phyloP scores from a whole-genome alignment of 2,888 invertebrate genomes.

The Cerastoderma edule region DNA sequence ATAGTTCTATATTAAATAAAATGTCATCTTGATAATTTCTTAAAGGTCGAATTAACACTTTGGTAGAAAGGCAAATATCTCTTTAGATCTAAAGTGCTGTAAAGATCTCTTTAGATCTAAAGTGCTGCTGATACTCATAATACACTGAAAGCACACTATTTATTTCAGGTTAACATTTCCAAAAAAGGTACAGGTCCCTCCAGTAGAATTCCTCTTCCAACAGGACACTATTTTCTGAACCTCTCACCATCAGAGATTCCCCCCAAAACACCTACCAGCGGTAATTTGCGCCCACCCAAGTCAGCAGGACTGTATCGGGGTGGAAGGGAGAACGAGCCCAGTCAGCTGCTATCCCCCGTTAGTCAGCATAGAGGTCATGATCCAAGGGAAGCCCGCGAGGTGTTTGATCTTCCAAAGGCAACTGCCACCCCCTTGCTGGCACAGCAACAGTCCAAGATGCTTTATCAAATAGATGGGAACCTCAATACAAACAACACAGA shows the following conservation, averaged over 20 bases:
- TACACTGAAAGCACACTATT: too few species aligned
- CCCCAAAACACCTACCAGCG: constrained; percentile 37
- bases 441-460: not conserved
- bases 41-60: too few species aligned
- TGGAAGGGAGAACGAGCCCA: constrained; percentile 18
- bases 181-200: constrained; percentile 65
- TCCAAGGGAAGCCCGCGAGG: constrained; percentile 41
- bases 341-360: constrained; percentile 32
- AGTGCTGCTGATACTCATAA: too few species aligned
- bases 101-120: too few species aligned
- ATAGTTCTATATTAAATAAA: too few species aligned
- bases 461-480: constrained; percentile 8
- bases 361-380: constrained; percentile 32
- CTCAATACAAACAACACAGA: constrained; percentile 13
- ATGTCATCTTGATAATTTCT: too few species aligned
- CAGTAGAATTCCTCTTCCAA: constrained; percentile 74
- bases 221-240: constrained; percentile 69
- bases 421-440: constrained; percentile 43
- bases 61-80: too few species aligned
- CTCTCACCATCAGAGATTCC: constrained; percentile 62
- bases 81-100: too few species aligned
- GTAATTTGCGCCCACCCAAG: constrained; percentile 47
- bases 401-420: constrained; percentile 52
- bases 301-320: constrained; percentile 43
- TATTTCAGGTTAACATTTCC: constrained; percentile 61